A percentile compares a stretch with the other conserved stretches of the same genome.
phyloP scores from a whole-genome alignment of 2,888 invertebrate genomes.

The Lasioglossum malachurum region DNA sequence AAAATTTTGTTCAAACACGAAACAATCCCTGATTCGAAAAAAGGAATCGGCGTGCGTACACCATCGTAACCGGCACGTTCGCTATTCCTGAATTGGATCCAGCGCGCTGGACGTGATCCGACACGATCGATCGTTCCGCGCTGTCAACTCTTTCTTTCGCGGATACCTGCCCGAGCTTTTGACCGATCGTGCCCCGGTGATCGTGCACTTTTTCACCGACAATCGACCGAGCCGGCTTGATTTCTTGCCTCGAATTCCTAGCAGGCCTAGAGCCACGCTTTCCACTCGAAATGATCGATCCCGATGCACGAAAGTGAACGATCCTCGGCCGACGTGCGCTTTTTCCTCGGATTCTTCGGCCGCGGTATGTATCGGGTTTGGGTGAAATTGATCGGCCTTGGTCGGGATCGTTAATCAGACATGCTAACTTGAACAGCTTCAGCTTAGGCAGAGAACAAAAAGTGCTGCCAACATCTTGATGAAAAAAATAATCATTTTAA shows the following conservation, averaged over 20 bases:
- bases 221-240: slow-evolving; percentile 36
- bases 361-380: not conserved
- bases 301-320: slow-evolving; percentile 11
- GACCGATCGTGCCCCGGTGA: slow-evolving; percentile 38
- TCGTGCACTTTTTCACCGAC: slow-evolving; percentile 44
- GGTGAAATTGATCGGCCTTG: not conserved
- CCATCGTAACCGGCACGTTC: slow-evolving; percentile 15
- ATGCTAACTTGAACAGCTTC: not conserved
- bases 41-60: slow-evolving; percentile 30
- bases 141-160: slow-evolving; percentile 49
- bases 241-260: slow-evolving; percentile 20
- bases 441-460: not conserved
- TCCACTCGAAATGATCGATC: not conserved
- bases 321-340: not conserved
- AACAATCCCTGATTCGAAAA: not conserved
- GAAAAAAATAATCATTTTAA: no score
- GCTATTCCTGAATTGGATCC: slow-evolving; percentile 47
- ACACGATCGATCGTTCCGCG: slow-evolving; percentile 58
- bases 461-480: not conserved
- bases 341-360: not conserved
- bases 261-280: not conserved
- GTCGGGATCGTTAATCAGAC: not conserved
- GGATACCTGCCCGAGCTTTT: slow-evolving; percentile 33
- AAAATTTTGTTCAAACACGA: no score
- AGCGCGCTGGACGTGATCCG: slow-evolving; percentile 40